These are phyloP conservation scores for Laspeyria flexula DNA, from an alignment of 2,888 invertebrate species.

Conservation along the genomic window DNA sequence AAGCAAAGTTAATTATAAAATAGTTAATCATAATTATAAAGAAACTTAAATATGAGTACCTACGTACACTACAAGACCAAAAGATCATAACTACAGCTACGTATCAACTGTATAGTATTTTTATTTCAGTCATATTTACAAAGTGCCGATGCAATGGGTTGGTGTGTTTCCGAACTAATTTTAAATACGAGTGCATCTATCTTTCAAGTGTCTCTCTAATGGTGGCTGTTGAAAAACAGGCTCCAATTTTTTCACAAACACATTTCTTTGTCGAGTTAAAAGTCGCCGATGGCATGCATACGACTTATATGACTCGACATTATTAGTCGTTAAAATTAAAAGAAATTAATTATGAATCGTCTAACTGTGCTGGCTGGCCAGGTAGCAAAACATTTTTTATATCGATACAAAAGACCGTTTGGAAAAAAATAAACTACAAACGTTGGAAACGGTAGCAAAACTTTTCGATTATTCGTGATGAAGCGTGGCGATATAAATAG, in stretches of 20 bases:
- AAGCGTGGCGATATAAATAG: conserved; percentile 76
- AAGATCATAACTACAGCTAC: conserved; percentile 9
- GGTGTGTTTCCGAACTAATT: conserved; percentile 33
- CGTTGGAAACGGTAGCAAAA: conserved; percentile 78
- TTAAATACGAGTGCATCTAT: conserved; percentile 61
- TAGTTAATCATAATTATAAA: conserved; percentile 40
- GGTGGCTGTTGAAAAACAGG: conserved; percentile 73
- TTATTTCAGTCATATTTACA: conserved; percentile 19
- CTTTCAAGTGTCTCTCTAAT: conserved; percentile 81
- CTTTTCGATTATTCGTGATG: conserved; percentile 70
- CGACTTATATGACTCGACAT: conserved; percentile 76
- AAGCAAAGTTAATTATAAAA: conserved; percentile 37
- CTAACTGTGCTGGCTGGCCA: conserved; percentile 65
- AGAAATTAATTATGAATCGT: conserved; percentile 73
- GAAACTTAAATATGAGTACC: conserved; percentile 51
- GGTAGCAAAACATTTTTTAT: conserved; percentile 66
- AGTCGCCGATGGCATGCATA: conserved; percentile 71
- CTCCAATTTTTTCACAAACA: conserved; percentile 60
- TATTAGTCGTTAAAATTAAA: conserved; percentile 70
- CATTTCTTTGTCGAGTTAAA: conserved; percentile 59
- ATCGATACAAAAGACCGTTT: conserved; percentile 53
- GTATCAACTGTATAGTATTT: conserved; percentile 3
- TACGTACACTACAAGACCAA: conserved; percentile 21
- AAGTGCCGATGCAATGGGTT: conserved; percentile 16
- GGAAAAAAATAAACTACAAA: conserved; percentile 55